Evolutionary conservation across 2,888 invertebrate species (phyloP), one percentile per base, ranked within the genome.

Genomic region (Rotaria magnacalcarata): DNA sequence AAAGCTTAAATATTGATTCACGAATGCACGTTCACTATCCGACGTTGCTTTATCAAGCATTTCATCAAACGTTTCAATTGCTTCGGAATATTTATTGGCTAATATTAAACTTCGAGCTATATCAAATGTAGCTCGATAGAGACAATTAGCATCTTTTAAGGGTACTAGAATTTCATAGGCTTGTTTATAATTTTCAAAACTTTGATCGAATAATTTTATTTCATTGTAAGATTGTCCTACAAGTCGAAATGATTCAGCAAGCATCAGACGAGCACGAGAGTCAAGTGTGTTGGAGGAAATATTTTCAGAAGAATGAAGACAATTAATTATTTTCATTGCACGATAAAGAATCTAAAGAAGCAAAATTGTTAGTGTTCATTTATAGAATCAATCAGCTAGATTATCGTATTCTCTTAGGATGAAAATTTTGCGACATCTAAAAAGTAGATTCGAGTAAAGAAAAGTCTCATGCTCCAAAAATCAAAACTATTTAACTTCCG

Each of bases 301-400:
- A 80, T 8, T 80, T 47, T 47, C 47, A 21, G 11, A 43, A 24
- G 80, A 24, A 41, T 80, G 24, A n/a, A 80, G 80, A 80, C 80
- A 80, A 80, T 80, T 80, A 47, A 80, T 80, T 4, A 80, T 47
- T 80, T 80, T 80, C 80, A 80, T 80, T 7, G 80, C 21, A 10
- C 80, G 80, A 47, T 80, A 80, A 8, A 80, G 47, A 80, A 80
- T 80, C 80, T 80, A 47, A 24, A 3, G 16, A 24, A 21, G 21
- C 3, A 21, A 21, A 52, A 16, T 14, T 52, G 5, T 16, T 14
- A 50, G 8, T 50, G 14, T 50, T 50, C 50, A 50, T 50, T 14
- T 11, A 50, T 50, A 50, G 10, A 0, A 50, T 11, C 50, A 0
- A 50, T 11, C 50, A 50, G 8, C 16, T 52, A 52, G 11, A 52